Conservation (phyloP, 2,797 vertebrate genomes). For the Triplophysa yarkandensis region DNA sequence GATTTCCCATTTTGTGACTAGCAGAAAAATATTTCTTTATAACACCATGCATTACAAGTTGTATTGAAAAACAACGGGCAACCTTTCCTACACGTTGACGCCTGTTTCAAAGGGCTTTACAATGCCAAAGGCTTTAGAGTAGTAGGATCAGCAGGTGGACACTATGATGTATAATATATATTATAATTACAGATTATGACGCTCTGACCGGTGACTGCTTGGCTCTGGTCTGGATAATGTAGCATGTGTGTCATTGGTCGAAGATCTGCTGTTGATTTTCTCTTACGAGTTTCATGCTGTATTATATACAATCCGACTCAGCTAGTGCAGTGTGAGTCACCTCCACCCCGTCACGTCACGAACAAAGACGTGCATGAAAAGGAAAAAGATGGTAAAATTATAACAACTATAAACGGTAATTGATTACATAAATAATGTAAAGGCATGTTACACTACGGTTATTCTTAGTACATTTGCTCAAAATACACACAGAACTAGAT, state of each 20-base stretch:
- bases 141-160: slow-evolving; percentile 32
- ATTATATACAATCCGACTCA: slow-evolving; percentile 35
- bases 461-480: slow-evolving; percentile 4
- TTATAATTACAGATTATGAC: slow-evolving; percentile 37
- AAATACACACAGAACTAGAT: not conserved
- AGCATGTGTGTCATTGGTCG: slow-evolving; percentile 29
- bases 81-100: slow-evolving; percentile 13
- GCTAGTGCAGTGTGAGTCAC: slow-evolving; percentile 16
- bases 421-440: not conserved
- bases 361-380: slow-evolving; percentile 8
- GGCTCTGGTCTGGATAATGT: slow-evolving; percentile 32
- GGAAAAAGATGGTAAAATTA: not conserved
- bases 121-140: slow-evolving; percentile 23
- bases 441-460: not conserved
- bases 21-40: slow-evolving; percentile 9
- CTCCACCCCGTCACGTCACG: not conserved
- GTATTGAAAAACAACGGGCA: slow-evolving; percentile 10
- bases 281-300: slow-evolving; percentile 17
- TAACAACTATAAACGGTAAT: not conserved
- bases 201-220: slow-evolving; percentile 17
- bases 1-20: not conserved
- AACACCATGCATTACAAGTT: slow-evolving; percentile 6
- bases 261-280: slow-evolving; percentile 16
- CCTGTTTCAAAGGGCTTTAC: slow-evolving; percentile 15
- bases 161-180: slow-evolving; percentile 32